Evolutionary conservation across 1,140 invertebrate genomes (phyloP).

Genomic region (Mactra quadrangularis): DNA sequence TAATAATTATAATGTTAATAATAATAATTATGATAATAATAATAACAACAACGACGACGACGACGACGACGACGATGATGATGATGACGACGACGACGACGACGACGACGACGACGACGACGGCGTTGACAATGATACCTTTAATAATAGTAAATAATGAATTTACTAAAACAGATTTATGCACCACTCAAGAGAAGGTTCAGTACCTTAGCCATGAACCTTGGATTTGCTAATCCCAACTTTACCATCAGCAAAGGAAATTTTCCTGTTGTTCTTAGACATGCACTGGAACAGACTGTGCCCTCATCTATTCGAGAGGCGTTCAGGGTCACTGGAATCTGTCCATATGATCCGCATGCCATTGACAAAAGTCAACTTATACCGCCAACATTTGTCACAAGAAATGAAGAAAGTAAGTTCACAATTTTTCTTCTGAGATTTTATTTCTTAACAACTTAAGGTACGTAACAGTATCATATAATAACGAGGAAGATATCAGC

Average conservation of each 20-base stretch:
- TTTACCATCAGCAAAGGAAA: background rate
- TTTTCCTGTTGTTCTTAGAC: constrained; percentile 2
- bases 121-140: too few species aligned
- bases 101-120: too few species aligned
- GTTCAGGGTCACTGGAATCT: background rate
- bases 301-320: constrained; percentile 4
- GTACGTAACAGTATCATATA: too few species aligned
- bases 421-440: background rate
- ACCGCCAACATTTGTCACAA: constrained; percentile 1
- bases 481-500: too few species aligned
- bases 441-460: background rate
- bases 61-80: too few species aligned
- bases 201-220: constrained; percentile 8
- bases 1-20: too few species aligned
- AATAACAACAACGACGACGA: too few species aligned
- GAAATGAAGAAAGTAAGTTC: constrained; percentile 31
- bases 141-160: too few species aligned
- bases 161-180: background rate
- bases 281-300: constrained; percentile 14
- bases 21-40: too few species aligned
- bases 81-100: too few species aligned
- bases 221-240: constrained; percentile 6
- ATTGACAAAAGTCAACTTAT: constrained; percentile 11
- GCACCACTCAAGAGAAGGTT: constrained; percentile 6
- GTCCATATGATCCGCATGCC: background rate